Evolutionary conservation across 1,140 invertebrate species (phyloP), one percentile per base, ranked within the genome.

Genomic region (Scaptomyza hsui): DNA sequence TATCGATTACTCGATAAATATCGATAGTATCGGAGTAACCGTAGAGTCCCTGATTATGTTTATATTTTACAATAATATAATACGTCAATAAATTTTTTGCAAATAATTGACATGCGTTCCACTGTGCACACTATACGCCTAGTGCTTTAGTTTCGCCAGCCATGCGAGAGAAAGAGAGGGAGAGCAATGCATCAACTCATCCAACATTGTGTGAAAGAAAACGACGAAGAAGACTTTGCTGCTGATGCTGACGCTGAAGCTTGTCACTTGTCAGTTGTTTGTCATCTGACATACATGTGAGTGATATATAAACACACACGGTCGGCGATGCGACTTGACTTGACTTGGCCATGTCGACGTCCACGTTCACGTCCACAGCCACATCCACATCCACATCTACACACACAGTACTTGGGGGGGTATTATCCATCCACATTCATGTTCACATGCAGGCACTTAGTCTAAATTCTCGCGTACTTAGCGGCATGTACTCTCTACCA

Each of bases 211-310:
- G n/a, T n/a, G n/a, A n/a, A n/a, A 13, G 48, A 51, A 63, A 10
- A 19, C 49, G 56, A 44, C 29, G 53, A 69, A 62, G 57, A 57
- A 19, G 55, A 47, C 26, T 44, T 15, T 39, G 47, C 41, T 59
- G 74, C 48, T 48, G 74, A 74, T 65, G 81, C 26, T 51, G 73
- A 75, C 63, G 79, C 78, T 88, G 78, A 86, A 78, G 75, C 82
- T 88, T 88, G 82, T 88, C 83, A 88, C 82, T 88, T 88, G 82
- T 88, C 82, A 88, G 83, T 88, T 88, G 82, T 89, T 88, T 88
- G 83, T 88, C 82, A 88, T 89, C 75, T 82, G 82, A 88, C 82
- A 88, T 82, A 82, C 72, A 88, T 82, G 78, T 78, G 83, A 88
- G 82, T 86, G 82, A 86, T 86, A 88, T 86, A 88, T 88, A 86